Conservation (phyloP, 2,113 vertebrate genomes). For the Proteles cristata region DNA sequence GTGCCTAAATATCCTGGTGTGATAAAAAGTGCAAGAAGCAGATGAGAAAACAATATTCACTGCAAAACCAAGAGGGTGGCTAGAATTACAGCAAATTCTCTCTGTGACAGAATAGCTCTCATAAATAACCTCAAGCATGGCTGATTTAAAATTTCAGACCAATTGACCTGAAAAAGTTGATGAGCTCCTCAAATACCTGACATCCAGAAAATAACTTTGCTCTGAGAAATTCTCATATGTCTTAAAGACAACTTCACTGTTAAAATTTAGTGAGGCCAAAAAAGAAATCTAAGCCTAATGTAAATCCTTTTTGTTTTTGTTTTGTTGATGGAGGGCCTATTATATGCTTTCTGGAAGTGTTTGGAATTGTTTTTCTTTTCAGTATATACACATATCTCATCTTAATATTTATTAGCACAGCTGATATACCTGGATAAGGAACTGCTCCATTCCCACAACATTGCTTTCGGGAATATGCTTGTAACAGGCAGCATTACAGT, state of each 20-base stretch:
- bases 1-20: not conserved
- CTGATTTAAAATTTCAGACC: conserved; percentile 20
- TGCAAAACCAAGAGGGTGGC: not conserved
- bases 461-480: not conserved
- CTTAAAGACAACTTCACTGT: not conserved
- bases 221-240: not conserved
- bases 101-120: not conserved
- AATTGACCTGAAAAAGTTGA: conserved; percentile 12
- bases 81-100: conserved; percentile 7
- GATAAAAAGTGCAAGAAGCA: not conserved
- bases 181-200: not conserved
- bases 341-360: not conserved
- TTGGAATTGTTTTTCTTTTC: not conserved
- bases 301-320: not conserved
- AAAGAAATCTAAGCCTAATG: not conserved
- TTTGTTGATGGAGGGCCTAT: not conserved
- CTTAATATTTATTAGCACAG: not conserved
- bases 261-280: not conserved
- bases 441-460: not conserved
- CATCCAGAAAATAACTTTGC: not conserved
- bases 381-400: not conserved
- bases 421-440: not conserved
- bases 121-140: not conserved
- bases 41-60: not conserved
- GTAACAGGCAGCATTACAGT: not conserved